Base-by-base conservation (phyloP, 2,797 vertebrate species). In the Menidia menidia region DNA sequence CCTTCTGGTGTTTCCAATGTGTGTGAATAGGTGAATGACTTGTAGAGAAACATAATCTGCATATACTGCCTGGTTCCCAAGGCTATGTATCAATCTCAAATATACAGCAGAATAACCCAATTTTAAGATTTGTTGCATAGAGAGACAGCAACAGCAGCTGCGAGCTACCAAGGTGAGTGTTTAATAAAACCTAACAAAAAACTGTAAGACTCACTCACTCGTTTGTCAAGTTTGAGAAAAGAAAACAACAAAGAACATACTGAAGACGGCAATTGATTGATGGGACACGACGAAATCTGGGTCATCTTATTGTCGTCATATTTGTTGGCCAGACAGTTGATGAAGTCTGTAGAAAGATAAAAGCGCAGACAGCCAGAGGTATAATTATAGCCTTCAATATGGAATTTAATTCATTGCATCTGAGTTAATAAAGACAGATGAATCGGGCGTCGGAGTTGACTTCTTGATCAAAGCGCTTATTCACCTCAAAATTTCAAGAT, bases 381-480 rank as follows among this genome's bases (percentile, higher is more conserved):
- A 5, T 19, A 50, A 67, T 43, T 2, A 58, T 19, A 31, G 19
- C 41, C 57, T 54, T 16, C 6, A 4, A 16, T 19, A 7, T 12
- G 3, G 30, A 78, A 64, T 48, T 42, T 13, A 31, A 63, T 55
- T 11, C 48, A 12, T 31, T 4, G 30, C 65, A 51, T 71, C 47
- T 67, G 64, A 70, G 61, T 54, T 70, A 82, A 71, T 59, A 16
- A 59, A 60, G 60, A 50, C 0, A 8, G 55, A 13, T 67, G 33
- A 62, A 76, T 72, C 42, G 15, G 47, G 16, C n/a, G 59, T 45
- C 32, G 50, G 30, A 51, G 67, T 47, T 11, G 45, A 31, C 25
- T 14, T 65, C 44, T 57, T 72, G 66, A 84, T 87, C 75, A 83
- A 78, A 82, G 68, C 62, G 35, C 35, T 69, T 68, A 61, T 82